Percentiles rank a stretch among this genome's conserved stretches.
Conservation (phyloP, 2,113 vertebrate genomes). For the Petaurus breviceps region DNA sequence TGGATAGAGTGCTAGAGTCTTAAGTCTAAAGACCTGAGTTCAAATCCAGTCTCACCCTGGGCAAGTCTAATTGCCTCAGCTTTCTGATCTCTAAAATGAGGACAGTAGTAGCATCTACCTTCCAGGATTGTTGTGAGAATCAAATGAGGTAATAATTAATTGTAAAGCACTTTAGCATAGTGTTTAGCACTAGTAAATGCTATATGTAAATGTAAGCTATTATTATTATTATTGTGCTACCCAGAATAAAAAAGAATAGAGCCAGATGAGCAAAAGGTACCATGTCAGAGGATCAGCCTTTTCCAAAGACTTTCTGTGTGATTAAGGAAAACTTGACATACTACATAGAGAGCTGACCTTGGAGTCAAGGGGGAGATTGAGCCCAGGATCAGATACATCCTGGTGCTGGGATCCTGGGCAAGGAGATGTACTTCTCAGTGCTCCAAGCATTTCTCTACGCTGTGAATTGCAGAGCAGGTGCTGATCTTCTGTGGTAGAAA, state of each 20-base stretch:
- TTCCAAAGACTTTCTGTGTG: slow-evolving; percentile 16
- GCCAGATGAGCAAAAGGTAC: neutral
- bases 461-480: no score
- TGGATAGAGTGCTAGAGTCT: neutral
- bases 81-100: neutral
- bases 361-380: no score
- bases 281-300: neutral
- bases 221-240: neutral
- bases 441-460: no score
- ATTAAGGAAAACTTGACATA: no score
- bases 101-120: neutral
- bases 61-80: neutral
- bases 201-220: no score
- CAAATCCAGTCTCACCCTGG: neutral
- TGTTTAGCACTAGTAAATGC: neutral
- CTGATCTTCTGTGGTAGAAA: no score
- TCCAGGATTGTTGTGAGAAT: neutral
- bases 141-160: no score
- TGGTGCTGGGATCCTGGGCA: no score
- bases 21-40: neutral
- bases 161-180: neutral
- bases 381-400: no score
- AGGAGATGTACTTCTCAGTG: no score
- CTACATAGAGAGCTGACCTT: no score
- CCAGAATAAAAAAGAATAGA: slow-evolving; percentile 40